Base-by-base conservation (phyloP, 2,888 invertebrate species). In the Dasysyrphus tricinctus region DNA sequence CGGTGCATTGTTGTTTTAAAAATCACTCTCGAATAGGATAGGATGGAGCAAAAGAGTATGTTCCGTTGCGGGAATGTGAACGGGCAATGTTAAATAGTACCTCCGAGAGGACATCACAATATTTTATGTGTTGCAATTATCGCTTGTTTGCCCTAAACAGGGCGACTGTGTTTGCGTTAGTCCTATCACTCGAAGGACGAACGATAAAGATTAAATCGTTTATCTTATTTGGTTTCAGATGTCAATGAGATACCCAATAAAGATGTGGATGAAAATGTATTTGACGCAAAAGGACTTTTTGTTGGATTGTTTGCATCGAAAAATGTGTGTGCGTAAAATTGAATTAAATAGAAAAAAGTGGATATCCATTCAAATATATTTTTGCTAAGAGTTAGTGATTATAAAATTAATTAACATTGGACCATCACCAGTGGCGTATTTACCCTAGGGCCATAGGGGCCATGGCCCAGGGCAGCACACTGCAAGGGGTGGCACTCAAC, bases 121-220 rank as follows among this genome's bases (percentile, higher is more conserved):
- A 80, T 84, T 80, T 84, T 80, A 84, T 70, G 54, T 76, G 84
- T 76, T 75, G 80, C 75, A 84, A 84, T 84, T 84, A 84, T 84
- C 80, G 80, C 80, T 76, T 80, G 76, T 80, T 80, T 84, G 37
- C 65, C 67, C 59, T 51, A 6, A 75, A 65, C 39, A 57, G 39
- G 12, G 75, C 8, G 19, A 16, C 49, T 24, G 47, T 70, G 70
- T 63, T 77, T 72, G 42, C n/a, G 65, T 81, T 77, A 39, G 56
- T 39, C 16, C 44, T 19, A 42, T 49, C 32, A 49, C 39, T 42
- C 12, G 44, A 70, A 75, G 79, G 75, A 75, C 69, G 54, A 34
- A 59, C 67, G 69, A 56, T 75, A 79, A 70, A 57, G 74, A 75
- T 75, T 65, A 75, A 57, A 80, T 72, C 80, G 51, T 84, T 80